These are phyloP conservation scores for Drosophila yakuba DNA, from an alignment of 1,140 invertebrate genomes.

Conservation along the genomic window DNA sequence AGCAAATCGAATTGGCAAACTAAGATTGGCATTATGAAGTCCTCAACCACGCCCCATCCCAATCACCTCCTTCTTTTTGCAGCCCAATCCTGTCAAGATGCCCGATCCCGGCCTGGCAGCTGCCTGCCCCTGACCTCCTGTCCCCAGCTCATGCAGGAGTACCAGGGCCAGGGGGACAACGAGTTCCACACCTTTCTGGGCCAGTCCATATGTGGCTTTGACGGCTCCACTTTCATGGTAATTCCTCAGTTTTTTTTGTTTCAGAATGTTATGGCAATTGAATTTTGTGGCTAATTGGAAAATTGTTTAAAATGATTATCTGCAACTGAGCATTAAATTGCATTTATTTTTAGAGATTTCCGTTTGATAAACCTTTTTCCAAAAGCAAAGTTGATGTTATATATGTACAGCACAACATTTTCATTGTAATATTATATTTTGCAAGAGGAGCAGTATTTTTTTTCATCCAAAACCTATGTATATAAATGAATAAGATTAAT, in stretches of 20 bases:
- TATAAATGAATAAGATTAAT: too few species aligned
- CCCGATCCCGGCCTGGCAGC: slow-evolving; percentile 73
- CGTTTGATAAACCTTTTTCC: neutral
- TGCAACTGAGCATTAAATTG: neutral
- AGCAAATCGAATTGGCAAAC: slow-evolving; percentile 43
- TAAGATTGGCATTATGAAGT: slow-evolving; percentile 9
- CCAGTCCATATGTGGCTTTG: slow-evolving; percentile 86
- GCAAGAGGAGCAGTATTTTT: too few species aligned
- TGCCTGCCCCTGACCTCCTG: slow-evolving; percentile 86
- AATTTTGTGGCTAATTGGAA: neutral
- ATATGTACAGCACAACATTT: too few species aligned
- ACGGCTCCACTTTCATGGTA: slow-evolving; percentile 85
- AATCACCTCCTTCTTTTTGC: slow-evolving; percentile 37
- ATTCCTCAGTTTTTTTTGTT: neutral
- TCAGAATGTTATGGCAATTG: neutral
- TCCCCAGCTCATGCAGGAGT: slow-evolving; percentile 79
- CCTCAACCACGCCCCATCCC: slow-evolving; percentile 2
- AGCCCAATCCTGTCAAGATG: slow-evolving; percentile 82
- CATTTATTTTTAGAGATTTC: neutral
- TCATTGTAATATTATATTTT: too few species aligned
- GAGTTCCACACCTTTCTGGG: slow-evolving; percentile 84
- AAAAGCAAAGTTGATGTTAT: too few species aligned
- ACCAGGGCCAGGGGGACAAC: slow-evolving; percentile 67
- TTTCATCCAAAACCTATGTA: too few species aligned
- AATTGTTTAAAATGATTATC: neutral